A percentile compares a stretch with the other conserved stretches of the same genome.
These are phyloP conservation scores for Zaprionus gabonicus DNA, from an alignment of 1,140 invertebrate species.

Conservation along the genomic window DNA sequence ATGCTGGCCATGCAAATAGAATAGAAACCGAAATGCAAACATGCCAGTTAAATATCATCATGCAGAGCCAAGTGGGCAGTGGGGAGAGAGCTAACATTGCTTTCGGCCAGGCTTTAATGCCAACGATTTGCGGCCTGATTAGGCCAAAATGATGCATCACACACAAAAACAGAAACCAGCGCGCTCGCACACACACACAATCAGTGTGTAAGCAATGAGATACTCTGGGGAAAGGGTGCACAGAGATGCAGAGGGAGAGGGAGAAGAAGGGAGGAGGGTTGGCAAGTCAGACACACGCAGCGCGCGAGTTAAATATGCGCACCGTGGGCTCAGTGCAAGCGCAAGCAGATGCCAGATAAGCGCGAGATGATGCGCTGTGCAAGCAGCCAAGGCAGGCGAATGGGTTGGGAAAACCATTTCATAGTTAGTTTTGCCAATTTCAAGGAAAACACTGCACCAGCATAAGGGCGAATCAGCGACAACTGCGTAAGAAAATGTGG, in stretches of 20 bases:
- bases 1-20: slow-evolving; percentile 46
- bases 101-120: slow-evolving; percentile 69
- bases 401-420: slow-evolving; percentile 47
- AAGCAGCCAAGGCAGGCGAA: neutral
- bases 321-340: slow-evolving; percentile 64
- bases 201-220: slow-evolving; percentile 27
- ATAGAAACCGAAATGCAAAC: slow-evolving; percentile 63
- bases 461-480: slow-evolving; percentile 59
- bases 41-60: slow-evolving; percentile 67
- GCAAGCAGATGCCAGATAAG: slow-evolving; percentile 65
- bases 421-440: slow-evolving; percentile 74
- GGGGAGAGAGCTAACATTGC: slow-evolving; percentile 62
- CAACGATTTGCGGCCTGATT: slow-evolving; percentile 78
- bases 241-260: neutral
- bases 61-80: slow-evolving; percentile 59
- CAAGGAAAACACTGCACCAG: slow-evolving; percentile 63
- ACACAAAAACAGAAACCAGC: slow-evolving; percentile 37
- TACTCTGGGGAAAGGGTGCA: slow-evolving; percentile 1
- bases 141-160: slow-evolving; percentile 81
- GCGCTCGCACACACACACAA: slow-evolving; percentile 13
- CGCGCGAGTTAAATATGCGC: slow-evolving; percentile 72
- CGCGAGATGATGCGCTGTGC: neutral
- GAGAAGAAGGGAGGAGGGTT: neutral
- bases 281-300: slow-evolving; percentile 64
- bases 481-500: slow-evolving; percentile 64